Conservation (phyloP, 1,140 invertebrate species). For the Ctenoplectra terminalis region DNA sequence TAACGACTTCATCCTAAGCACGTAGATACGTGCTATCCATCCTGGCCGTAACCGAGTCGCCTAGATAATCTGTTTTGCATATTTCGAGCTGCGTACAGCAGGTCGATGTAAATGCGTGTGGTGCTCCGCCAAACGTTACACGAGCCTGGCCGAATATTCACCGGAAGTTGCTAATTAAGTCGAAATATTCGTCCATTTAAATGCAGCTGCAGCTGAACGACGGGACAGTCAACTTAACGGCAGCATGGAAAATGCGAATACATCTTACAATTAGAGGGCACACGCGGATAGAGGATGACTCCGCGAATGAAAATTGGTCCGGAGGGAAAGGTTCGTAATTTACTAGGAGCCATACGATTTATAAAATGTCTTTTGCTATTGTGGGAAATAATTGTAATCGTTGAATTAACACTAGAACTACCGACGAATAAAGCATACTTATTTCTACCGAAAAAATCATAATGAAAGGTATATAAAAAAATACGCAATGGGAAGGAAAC, state of each 20-base stretch:
- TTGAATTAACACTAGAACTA: too few species aligned
- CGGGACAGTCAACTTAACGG: constrained; percentile 62
- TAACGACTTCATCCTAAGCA: constrained; percentile 67
- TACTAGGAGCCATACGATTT: too few species aligned
- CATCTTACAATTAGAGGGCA: neutral
- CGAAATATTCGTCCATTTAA: constrained; percentile 57
- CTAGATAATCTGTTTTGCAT: constrained; percentile 78
- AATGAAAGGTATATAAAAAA: too few species aligned
- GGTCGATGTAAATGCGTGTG: constrained; percentile 74
- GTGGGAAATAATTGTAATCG: too few species aligned
- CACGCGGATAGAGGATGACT: too few species aligned
- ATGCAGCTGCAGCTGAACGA: constrained; percentile 48
- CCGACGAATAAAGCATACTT: too few species aligned
- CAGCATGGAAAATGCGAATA: constrained; percentile 29
- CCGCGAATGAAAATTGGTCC: neutral
- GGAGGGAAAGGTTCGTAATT: too few species aligned
- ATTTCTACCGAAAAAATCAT: too few species aligned
- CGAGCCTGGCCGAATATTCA: constrained; percentile 62
- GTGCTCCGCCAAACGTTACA: constrained; percentile 67
- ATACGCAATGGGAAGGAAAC: too few species aligned
- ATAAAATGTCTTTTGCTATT: too few species aligned
- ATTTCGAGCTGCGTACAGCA: constrained; percentile 70
- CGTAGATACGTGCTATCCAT: constrained; percentile 43
- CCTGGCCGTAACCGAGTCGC: constrained; percentile 60
- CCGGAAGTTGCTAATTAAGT: constrained; percentile 66